Evolutionary conservation across 2,113 vertebrate species (phyloP).

Genomic region (Thoracochromis brauschi): DNA sequence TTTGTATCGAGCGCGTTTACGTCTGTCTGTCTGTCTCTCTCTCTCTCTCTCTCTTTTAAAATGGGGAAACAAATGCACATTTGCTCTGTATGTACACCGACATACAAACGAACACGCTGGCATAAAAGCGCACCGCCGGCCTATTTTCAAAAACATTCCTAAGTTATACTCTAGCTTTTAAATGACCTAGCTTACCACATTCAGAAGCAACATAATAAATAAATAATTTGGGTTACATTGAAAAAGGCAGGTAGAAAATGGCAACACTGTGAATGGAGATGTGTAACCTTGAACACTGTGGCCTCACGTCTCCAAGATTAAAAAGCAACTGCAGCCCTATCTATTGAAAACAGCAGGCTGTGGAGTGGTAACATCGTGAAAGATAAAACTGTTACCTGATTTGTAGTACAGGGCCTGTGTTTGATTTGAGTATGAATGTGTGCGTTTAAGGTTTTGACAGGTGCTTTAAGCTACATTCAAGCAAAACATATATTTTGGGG

Average conservation of each 20-base stretch:
- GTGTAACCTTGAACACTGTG: not conserved
- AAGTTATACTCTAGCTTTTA: conserved; percentile 44
- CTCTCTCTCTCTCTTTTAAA: not conserved
- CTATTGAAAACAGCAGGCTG: not conserved
- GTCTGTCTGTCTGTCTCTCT: not conserved
- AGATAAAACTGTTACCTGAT: not conserved
- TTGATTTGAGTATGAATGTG: conserved; percentile 26
- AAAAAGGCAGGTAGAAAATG: conserved; percentile 46
- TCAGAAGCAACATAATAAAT: conserved; percentile 62
- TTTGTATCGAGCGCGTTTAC: not conserved
- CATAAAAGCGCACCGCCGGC: conserved; percentile 40
- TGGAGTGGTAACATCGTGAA: not conserved
- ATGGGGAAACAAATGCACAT: conserved; percentile 23
- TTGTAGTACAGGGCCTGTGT: not conserved
- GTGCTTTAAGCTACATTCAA: conserved; percentile 66
- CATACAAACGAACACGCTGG: not conserved
- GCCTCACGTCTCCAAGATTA: not conserved
- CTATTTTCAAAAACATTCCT: conserved; percentile 46
- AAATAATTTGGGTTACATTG: conserved; percentile 49
- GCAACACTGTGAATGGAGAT: conserved; percentile 18
- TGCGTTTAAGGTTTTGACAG: conserved; percentile 20
- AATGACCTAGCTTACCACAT: conserved; percentile 52
- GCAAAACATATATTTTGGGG: conserved; percentile 8
- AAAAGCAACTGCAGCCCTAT: not conserved
- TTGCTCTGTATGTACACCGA: conserved; percentile 1